These are phyloP conservation scores for Eupithecia subumbrata DNA, from an alignment of 2,888 invertebrate species.

Conservation along the genomic window DNA sequence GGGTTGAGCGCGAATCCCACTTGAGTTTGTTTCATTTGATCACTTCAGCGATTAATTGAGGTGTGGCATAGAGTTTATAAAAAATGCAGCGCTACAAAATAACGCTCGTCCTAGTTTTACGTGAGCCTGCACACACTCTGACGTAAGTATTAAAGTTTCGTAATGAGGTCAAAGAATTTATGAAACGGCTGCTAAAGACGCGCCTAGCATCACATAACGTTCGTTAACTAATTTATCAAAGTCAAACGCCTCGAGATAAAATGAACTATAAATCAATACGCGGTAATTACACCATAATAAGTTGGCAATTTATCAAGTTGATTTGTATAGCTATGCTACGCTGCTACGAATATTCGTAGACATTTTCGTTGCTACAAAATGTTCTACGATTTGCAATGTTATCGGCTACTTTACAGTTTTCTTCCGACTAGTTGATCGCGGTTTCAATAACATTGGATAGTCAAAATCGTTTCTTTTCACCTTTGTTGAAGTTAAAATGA, in stretches of 20 bases:
- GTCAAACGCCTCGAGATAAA: slow-evolving; percentile 33
- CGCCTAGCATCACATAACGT: slow-evolving; percentile 9
- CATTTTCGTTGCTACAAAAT: neutral
- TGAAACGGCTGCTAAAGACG: slow-evolving; percentile 17
- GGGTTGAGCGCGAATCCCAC: slow-evolving; percentile 78
- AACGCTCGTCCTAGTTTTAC: slow-evolving; percentile 32
- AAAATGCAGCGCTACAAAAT: slow-evolving; percentile 35
- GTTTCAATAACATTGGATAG: neutral
- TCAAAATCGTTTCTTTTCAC: neutral
- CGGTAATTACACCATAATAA: slow-evolving; percentile 12
- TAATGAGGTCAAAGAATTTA: slow-evolving; percentile 17
- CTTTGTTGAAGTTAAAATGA: neutral
- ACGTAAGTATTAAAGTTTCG: slow-evolving; percentile 5
- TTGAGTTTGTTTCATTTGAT: slow-evolving; percentile 78
- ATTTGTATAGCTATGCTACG: neutral
- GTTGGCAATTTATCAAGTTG: slow-evolving; percentile 1
- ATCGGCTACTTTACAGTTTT: neutral
- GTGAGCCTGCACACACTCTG: slow-evolving; percentile 8
- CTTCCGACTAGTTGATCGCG: neutral
- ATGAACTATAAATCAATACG: slow-evolving; percentile 32
- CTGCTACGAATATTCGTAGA: neutral
- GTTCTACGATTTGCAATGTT: neutral
- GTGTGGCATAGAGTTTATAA: slow-evolving; percentile 52
- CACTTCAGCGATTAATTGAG: slow-evolving; percentile 65
- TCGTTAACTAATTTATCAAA: slow-evolving; percentile 34